A percentile compares a stretch with the other conserved stretches of the same genome.
phyloP scores from a whole-genome alignment of 2,113 vertebrate species.

The Gymnarchus niloticus region DNA sequence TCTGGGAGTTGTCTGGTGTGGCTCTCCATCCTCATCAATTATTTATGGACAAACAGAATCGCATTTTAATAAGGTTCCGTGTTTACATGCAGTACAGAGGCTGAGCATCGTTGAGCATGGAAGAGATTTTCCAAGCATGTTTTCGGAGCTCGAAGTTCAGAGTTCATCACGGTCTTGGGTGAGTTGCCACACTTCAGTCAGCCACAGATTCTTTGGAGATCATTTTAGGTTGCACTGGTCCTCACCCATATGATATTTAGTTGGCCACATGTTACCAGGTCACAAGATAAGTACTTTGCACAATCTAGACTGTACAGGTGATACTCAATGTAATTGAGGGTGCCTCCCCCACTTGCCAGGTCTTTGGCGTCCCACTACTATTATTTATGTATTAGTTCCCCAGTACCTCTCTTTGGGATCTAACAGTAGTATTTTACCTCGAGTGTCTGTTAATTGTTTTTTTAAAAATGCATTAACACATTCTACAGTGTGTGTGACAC shows the following conservation, averaged over 20 bases:
- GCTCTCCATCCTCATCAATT: slow-evolving; percentile 13
- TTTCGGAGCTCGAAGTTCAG: neutral
- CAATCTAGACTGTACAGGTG: neutral
- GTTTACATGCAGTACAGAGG: slow-evolving; percentile 11
- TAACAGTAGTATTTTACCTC: no score
- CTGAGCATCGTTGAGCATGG: neutral
- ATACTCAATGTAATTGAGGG: neutral
- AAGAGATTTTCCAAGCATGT: neutral
- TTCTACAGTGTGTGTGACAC: no score
- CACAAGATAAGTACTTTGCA: neutral
- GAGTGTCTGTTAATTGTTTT: no score
- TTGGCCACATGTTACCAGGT: neutral
- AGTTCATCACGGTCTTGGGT: neutral
- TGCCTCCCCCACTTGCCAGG: no score
- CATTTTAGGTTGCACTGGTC: neutral
- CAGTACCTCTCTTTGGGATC: no score
- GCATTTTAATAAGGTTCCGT: slow-evolving; percentile 18
- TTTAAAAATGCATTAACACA: no score
- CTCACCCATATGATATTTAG: neutral
- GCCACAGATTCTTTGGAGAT: neutral
- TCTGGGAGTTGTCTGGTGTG: neutral
- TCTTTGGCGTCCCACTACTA: no score
- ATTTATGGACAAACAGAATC: slow-evolving; percentile 19
- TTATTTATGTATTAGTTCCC: no score
- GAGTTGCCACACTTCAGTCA: neutral